phyloP scores from a whole-genome alignment of 2,797 vertebrate species.

The Liasis olivaceus region DNA sequence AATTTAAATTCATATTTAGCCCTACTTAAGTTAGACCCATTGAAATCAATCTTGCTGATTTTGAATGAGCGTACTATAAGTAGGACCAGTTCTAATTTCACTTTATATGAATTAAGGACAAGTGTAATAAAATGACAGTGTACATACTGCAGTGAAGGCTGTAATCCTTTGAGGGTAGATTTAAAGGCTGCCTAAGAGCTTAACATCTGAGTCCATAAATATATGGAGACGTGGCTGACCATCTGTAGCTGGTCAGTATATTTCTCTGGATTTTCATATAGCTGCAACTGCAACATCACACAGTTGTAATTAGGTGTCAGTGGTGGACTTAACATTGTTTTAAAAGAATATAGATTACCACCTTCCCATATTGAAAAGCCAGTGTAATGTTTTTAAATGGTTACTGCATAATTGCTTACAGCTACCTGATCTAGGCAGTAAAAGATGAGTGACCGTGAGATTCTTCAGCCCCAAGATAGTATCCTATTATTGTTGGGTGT shows the following conservation, averaged over 20 bases:
- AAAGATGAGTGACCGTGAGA: too few species aligned
- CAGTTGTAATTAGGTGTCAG: not conserved
- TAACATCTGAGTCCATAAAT: not conserved
- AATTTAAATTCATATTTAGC: constrained; percentile 46
- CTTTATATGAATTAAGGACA: constrained; percentile 43
- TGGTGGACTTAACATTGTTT: not conserved
- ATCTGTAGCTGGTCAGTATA: not conserved
- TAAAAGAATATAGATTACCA: not conserved
- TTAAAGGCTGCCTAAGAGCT: not conserved
- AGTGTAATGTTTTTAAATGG: not conserved
- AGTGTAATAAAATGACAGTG: constrained; percentile 1
- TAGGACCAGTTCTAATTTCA: too few species aligned
- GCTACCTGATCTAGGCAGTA: too few species aligned
- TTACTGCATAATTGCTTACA: not conserved
- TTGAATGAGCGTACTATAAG: too few species aligned
- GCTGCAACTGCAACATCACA: not conserved
- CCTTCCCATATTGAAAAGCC: not conserved
- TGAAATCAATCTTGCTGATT: too few species aligned
- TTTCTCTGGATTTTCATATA: not conserved
- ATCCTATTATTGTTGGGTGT: not conserved
- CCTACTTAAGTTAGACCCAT: too few species aligned
- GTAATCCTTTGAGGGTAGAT: constrained; percentile 11
- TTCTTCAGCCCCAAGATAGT: too few species aligned
- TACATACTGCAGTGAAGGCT: not conserved
- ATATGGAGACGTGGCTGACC: not conserved